Percentiles rank a stretch among this genome's conserved stretches.
These are phyloP conservation scores for Aythya baeri DNA, from an alignment of 2,113 vertebrate species.

Conservation along the genomic window DNA sequence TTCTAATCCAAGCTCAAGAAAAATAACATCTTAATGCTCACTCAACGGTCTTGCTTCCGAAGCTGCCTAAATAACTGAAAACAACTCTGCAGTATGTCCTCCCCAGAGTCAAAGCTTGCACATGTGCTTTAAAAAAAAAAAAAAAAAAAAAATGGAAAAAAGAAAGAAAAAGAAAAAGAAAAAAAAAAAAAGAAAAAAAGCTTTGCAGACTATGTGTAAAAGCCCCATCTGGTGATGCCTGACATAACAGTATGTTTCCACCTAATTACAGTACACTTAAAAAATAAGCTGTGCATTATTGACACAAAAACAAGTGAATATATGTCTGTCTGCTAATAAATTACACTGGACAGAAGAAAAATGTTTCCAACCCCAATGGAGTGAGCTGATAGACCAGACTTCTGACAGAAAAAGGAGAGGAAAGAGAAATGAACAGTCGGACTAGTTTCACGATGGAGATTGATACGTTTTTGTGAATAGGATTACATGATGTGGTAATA, in stretches of 20 bases:
- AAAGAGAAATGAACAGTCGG: background rate
- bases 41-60: constrained; percentile 12
- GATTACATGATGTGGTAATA: background rate
- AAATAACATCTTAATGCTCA: constrained; percentile 49
- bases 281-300: constrained; percentile 10
- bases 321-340: background rate
- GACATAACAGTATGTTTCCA: constrained; percentile 49
- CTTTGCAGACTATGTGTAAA: constrained; percentile 25
- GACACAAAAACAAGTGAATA: constrained; percentile 3
- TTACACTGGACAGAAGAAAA: background rate
- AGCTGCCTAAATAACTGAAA: constrained; percentile 48
- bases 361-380: accelerated
- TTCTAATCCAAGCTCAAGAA: constrained; percentile 35
- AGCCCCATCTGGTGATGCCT: constrained; percentile 56
- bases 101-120: constrained; percentile 34
- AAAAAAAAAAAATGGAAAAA: background rate
- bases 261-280: constrained; percentile 49
- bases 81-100: background rate
- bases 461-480: background rate
- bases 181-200: background rate
- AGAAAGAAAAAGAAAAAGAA: background rate
- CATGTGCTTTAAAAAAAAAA: background rate
- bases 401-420: background rate
- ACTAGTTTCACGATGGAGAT: background rate
- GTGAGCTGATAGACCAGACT: background rate